Conservation (phyloP, 2,113 vertebrate genomes). For the rat (Rattus norvegicus) region GRCr8 NC_086022.1:79748501-79749000, state of each 20-base stretch:
- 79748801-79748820: constrained; percentile 84
- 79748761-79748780: constrained; percentile 84
- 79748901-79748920: constrained; percentile 11
- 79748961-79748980: constrained; percentile 25
- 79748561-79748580: background rate
- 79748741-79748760: constrained; percentile 78
- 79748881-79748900: constrained; percentile 36
- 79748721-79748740: constrained; percentile 81
- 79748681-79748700: constrained; percentile 82
- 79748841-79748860: background rate
- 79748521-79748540: background rate
- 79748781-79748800: constrained; percentile 81
- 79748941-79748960: constrained; percentile 40
- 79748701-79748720: constrained; percentile 82
- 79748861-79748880: constrained; percentile 55
- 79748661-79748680: constrained; percentile 20
- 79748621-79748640: constrained; percentile 15
- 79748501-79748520: constrained; percentile 15
- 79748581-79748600: constrained; percentile 52
- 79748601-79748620: constrained; percentile 42
- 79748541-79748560: constrained; percentile 5
- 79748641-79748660: constrained; percentile 49
- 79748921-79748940: background rate
- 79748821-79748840: constrained; percentile 47
- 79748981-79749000: constrained; percentile 20